Evolutionary conservation across 2,113 vertebrate species (phyloP), one percentile per base, ranked within the genome.

Genomic region (Gobius niger): DNA sequence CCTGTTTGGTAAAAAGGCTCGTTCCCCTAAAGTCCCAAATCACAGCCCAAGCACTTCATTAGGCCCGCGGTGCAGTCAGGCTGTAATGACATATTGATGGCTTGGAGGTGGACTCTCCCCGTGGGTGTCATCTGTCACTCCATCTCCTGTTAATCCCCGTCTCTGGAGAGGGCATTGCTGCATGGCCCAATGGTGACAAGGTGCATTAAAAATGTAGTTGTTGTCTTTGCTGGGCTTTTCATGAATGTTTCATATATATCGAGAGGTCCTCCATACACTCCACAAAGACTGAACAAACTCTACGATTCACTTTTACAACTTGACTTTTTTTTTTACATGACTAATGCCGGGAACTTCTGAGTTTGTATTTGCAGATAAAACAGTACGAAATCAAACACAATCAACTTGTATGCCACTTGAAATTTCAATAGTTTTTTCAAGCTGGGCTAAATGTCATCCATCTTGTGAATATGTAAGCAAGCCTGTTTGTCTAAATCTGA

Each of bases 11-110:
- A 95, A 82, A 85, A 47, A 19, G 83, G 87, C 89, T 91, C 91
- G 90, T 92, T 73, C 88, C 89, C 82, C 88, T 93, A 93, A 93
- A 91, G 88, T 79, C 82, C 77, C 91, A 90, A 93, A 91, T 91
- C 85, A 88, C 90, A 92, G 85, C 89, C 91, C 92, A 93, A 95
- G 92, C 91, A 95, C 92, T 94, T 94, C 90, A 95, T 95, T 95
- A 93, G 93, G 86, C 90, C 90, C 89, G 89, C 89, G 92, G 91
- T 77, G 83, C 81, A 91, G 89, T 93, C 92, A 94, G 94, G 94
- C 90, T 93, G 93, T 93, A 93, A 94, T 95, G 95, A 93, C 92
- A 94, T 95, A 95, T 95, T 92, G 93, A 95, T 95, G 94, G 93
- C 87, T 85, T 34, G 24, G 90, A 85, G 83, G 82, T 70, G 75